phyloP scores from a whole-genome alignment of 2,888 invertebrate genomes.

The Drosophila mulleri region DNA sequence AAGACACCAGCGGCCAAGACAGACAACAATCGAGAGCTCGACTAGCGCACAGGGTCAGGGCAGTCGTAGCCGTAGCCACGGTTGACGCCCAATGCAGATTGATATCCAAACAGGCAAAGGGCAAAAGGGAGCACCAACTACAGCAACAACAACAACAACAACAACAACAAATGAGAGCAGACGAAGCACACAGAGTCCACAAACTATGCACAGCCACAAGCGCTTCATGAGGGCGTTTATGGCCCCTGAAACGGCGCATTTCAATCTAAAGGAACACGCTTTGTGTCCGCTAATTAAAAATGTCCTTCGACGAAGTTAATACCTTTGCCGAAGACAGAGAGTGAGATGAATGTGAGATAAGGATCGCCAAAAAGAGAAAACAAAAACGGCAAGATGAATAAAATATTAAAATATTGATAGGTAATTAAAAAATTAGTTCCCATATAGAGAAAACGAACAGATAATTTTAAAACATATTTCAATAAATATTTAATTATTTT shows the following conservation, averaged over 20 bases:
- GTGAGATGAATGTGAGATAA: not conserved
- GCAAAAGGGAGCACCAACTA: conserved; percentile 33
- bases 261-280: conserved; percentile 64
- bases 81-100: conserved; percentile 74
- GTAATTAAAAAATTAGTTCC: not conserved
- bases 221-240: conserved; percentile 65
- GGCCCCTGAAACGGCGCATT: conserved; percentile 53
- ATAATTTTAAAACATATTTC: no score
- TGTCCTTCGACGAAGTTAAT: conserved; percentile 61
- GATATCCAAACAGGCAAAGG: conserved; percentile 55
- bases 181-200: conserved; percentile 35
- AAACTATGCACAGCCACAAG: conserved; percentile 43
- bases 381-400: not conserved
- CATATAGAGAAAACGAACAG: not conserved
- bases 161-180: conserved; percentile 28
- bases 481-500: no score
- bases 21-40: conserved; percentile 42
- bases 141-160: conserved; percentile 32
- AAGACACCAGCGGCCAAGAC: conserved; percentile 42
- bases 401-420: not conserved
- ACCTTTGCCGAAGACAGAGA: conserved; percentile 19
- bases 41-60: conserved; percentile 51
- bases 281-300: conserved; percentile 72
- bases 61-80: conserved; percentile 34
- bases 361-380: not conserved